phyloP scores from a whole-genome alignment of 1,140 invertebrate genomes.

The Frieseomelitta varia region DNA sequence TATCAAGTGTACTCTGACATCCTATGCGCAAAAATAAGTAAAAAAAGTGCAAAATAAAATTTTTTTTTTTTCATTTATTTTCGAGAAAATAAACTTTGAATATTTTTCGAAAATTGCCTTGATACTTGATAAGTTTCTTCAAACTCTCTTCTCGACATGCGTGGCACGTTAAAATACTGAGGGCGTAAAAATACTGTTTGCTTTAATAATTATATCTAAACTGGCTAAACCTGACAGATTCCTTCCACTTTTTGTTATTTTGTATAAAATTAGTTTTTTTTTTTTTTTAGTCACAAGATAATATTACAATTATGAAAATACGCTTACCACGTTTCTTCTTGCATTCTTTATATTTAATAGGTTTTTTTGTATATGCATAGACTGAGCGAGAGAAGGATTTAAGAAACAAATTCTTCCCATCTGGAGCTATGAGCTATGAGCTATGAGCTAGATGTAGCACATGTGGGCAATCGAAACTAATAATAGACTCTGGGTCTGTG shows the following conservation, averaged over 20 bases:
- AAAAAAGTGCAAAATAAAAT: too few relatives aligned
- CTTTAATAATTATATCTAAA: background rate
- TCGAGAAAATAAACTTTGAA: too few relatives aligned
- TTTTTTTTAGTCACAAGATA: too few relatives aligned
- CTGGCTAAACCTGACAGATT: background rate
- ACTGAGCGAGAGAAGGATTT: background rate
- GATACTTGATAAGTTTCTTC: too few relatives aligned
- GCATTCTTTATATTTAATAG: background rate
- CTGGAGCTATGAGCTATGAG: background rate
- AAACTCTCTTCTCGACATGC: too few relatives aligned
- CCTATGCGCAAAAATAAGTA: too few relatives aligned
- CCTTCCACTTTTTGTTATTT: background rate
- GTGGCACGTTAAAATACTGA: too few relatives aligned
- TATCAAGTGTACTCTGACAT: too few relatives aligned
- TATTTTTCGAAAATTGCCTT: too few relatives aligned
- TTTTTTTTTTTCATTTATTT: too few relatives aligned
- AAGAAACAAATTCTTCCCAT: background rate
- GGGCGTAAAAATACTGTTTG: too few relatives aligned
- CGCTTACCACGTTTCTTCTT: background rate
- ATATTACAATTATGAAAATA: background rate
- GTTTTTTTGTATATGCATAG: background rate
- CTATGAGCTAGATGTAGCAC: background rate
- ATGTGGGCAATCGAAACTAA: conserved; percentile 19
- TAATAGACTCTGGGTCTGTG: conserved; percentile 6
- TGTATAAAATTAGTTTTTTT: background rate